Conservation (phyloP, 2,113 vertebrate genomes). For the Protomyctophum bolini region DNA sequence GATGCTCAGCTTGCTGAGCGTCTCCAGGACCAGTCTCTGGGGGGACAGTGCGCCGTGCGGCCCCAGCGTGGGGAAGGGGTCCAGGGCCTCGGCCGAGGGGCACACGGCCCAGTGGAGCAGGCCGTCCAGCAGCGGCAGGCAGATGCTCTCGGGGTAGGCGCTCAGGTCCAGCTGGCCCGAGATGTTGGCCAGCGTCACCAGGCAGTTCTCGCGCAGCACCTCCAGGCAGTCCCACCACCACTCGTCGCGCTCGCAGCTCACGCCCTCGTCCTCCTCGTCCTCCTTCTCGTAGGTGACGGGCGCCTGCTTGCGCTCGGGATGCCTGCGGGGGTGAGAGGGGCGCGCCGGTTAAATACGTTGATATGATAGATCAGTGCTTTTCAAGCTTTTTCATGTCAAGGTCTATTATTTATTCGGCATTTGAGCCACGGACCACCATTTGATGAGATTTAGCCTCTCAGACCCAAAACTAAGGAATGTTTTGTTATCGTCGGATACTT, state of each 20-base stretch:
- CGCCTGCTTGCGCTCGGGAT: constrained; percentile 95
- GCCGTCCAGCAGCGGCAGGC: constrained; percentile 96
- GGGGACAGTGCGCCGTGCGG: constrained; percentile 93
- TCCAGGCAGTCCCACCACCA: constrained; percentile 99
- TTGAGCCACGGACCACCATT: too few relatives aligned
- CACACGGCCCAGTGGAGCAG: constrained; percentile 98
- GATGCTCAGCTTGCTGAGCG: constrained; percentile 99
- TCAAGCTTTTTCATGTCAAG: too few relatives aligned
- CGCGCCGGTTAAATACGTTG: too few relatives aligned
- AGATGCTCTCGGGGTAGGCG: constrained; percentile 96
- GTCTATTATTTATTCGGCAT: too few relatives aligned
- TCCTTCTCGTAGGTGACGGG: constrained; percentile 97
- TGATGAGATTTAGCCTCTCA: too few relatives aligned
- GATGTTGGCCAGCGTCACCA: constrained; percentile 97
- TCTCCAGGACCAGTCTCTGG: constrained; percentile 98
- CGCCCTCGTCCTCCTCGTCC: constrained; percentile 93
- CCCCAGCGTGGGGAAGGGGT: constrained; percentile 95
- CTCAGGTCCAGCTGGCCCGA: constrained; percentile 98
- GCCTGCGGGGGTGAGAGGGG: constrained; percentile 44
- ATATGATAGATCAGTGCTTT: too few relatives aligned
- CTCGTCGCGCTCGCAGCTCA: constrained; percentile 93
- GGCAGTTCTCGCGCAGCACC: constrained; percentile 93
- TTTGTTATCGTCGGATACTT: too few relatives aligned
- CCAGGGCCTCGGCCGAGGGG: constrained; percentile 96
- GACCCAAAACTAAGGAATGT: too few relatives aligned